Evolutionary conservation across 35 echinoderm and acorn worm species (phyloP), one percentile per base, ranked within the genome.

Genomic region (Diadema setosum): DNA sequence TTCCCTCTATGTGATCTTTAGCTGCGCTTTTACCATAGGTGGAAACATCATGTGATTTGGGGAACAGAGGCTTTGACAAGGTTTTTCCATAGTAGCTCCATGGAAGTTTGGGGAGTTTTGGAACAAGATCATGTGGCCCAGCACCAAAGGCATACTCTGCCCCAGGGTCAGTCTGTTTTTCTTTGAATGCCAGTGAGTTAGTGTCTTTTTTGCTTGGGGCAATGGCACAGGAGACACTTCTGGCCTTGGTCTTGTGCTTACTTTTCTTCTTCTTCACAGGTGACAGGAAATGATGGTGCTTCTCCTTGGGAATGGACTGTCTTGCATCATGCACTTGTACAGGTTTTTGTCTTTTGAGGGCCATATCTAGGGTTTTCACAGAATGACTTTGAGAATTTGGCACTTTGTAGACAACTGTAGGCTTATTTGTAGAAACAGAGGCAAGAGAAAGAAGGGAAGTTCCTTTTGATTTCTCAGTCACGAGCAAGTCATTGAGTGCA

Each of bases 401-500:
- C 37, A 92, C 86, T 58, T 92, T 87, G 31, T 87, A 92, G 29
- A 85, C 86, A 18, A 92, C 84, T 2, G 31, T 60, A 24, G 83
- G 33, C 63, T 46, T 60, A 16, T 64, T 92, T 16, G 39, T 87
- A 46, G 73, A 78, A 82, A 73, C 36, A 87, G 59, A 33, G 87
- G 73, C 39, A 1, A 41, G 73, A 16, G 73, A 9, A 52, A 78
- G 73, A 42, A 35, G 73, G 44, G 73, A 78, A 21, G 73, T n/a
- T 44, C 44, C 20, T 17, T 40, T 44, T 55, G 83, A 40, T n/a
- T n/a, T n/a, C n/a, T n/a, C n/a, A n/a, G n/a, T n/a, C n/a, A n/a
- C n/a, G 57, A 97, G 56, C 39, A 94, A 93, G 41, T 89, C 57
- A 75, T 97, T 91, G 30, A 97, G 35, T 3, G 87, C 65, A 81